Base-by-base conservation (phyloP, 2,113 vertebrate genomes). In the Progne subis region DNA sequence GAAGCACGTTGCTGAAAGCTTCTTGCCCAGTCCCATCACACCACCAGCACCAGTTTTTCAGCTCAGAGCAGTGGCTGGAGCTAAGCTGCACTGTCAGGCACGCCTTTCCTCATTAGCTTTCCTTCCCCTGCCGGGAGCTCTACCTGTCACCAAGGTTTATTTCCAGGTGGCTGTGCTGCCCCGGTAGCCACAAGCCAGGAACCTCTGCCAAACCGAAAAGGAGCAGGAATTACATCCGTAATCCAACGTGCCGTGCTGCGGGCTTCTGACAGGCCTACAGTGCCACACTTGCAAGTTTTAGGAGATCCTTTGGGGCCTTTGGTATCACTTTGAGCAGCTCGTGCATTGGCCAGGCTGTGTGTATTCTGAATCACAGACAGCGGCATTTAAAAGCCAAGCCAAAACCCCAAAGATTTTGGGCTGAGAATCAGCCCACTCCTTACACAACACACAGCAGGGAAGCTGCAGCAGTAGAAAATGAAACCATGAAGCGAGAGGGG, bases 61-160 rank as follows among this genome's bases (percentile, higher is more conserved):
- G 76, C 5, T 16, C 64, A 39, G 60, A 88, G 75, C 86, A 75
- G 67, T 14, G 37, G 50, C 43, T 12, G 9, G 61, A 95, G 85
- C 60, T 88, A 94, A 91, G 75, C 79, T 75, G 56, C 41, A 60
- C 60, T 92, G 89, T 86, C 91, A 96, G 68, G 8, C 28, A 61
- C 9, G 89, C 44, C 79, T 53, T 61, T 72, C 49, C 56, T 94
- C 25, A 4, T 95, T 61, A 93, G 61, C 29, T 71, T 67, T 57
- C 64, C 41, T 83, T 71, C 46, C 29, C 14, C 67, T 84, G 82
- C 64, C 0, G 7, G 60, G 50, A 86, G 82, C 64, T 47, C 19
- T 88, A 88, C 77, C 85, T 95, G 90, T 93, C 90, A 88, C 64
- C 49, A 50, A 65, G 41, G 23, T 80, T 97, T 96, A 96, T 55